Evolutionary conservation across 2,888 invertebrate species (phyloP), one percentile per base, ranked within the genome.

Genomic region (Linyphia triangularis): DNA sequence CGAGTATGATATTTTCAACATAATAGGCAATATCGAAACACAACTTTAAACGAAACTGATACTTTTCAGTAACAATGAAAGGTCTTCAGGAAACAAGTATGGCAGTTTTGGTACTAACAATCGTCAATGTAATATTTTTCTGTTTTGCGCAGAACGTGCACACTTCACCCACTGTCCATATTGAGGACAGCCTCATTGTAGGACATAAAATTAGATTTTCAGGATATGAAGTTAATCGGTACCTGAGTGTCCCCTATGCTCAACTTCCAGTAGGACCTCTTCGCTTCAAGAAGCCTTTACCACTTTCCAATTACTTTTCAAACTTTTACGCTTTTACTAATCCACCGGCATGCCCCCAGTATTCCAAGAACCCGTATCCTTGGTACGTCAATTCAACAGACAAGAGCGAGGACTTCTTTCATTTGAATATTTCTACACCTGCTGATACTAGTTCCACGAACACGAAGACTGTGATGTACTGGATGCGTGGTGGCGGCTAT

Each of bases 391-490:
- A 75, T 30, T 0, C 24, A 10, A 65, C 81, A 0, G 40, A 67
- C 5, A 72, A 73, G n/a, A 84, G 81, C 22, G 90, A 90, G 22
- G 85, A 90, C 26, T 90, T 88, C 40, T 51, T 90, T 16, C 75
- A 65, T 28, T 33, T 90, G 40, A 90, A 89, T 37, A 84, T 90
- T n/a, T 90, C 65, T 59, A 63, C 77, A 0, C 75, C 83, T 16
- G 0, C 28, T 16, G 22, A n/a, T 16, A 61, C 77, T 3, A n/a
- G 51, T 10, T 6, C 22, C 9, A 13, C 7, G 3, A 72, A 65
- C 9, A 65, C 26, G 13, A 78, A 73, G 40, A 59, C 89, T 13
- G 89, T 89, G 6, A 16, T 89, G 61, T 78, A 37, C 57, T 89
- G 83, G 86, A 33, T 89, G 4, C 75, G 82, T 22, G 89, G 89